phyloP scores from a whole-genome alignment of 92 coral and sea anemone genomes.

The Phymanthus crucifer region DNA sequence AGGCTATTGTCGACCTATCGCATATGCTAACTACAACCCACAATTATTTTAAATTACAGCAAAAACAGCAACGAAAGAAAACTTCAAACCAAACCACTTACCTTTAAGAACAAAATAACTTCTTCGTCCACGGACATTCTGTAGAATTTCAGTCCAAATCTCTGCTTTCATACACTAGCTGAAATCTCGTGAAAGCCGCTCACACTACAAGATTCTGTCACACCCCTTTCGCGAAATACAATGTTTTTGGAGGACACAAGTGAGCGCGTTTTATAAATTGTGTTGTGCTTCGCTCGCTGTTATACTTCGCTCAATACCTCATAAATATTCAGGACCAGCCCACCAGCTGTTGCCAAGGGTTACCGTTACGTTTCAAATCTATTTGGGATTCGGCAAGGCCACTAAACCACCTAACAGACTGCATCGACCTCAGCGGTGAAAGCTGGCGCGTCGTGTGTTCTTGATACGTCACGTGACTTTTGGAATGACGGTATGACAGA shows the following conservation, averaged over 20 bases:
- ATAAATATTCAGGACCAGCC: slow-evolving; percentile 27
- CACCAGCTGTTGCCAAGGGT: slow-evolving; percentile 39
- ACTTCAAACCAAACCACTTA: background rate
- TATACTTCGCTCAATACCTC: slow-evolving; percentile 6
- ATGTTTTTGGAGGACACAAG: slow-evolving; percentile 28
- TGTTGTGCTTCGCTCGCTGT: slow-evolving; percentile 24
- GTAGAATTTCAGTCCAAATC: background rate
- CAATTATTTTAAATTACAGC: background rate
- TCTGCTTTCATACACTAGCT: background rate
- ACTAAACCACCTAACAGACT: slow-evolving; percentile 3
- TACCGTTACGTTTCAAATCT: slow-evolving; percentile 15
- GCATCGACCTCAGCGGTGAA: background rate
- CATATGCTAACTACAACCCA: slow-evolving; percentile 8
- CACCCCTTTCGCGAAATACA: slow-evolving; percentile 25
- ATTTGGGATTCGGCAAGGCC: background rate
- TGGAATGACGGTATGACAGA: background rate
- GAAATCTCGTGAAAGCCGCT: background rate
- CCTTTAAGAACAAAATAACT: slow-evolving; percentile 12
- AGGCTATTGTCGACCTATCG: background rate
- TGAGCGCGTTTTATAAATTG: slow-evolving; percentile 32
- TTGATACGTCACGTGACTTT: background rate
- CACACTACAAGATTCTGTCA: slow-evolving; percentile 22
- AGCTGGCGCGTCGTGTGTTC: background rate
- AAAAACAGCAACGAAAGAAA: background rate
- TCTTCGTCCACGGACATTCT: background rate